Percentiles rank a stretch among this genome's conserved stretches.
phyloP scores from a whole-genome alignment of 2,797 vertebrate genomes.

The Siniperca undulata region DNA sequence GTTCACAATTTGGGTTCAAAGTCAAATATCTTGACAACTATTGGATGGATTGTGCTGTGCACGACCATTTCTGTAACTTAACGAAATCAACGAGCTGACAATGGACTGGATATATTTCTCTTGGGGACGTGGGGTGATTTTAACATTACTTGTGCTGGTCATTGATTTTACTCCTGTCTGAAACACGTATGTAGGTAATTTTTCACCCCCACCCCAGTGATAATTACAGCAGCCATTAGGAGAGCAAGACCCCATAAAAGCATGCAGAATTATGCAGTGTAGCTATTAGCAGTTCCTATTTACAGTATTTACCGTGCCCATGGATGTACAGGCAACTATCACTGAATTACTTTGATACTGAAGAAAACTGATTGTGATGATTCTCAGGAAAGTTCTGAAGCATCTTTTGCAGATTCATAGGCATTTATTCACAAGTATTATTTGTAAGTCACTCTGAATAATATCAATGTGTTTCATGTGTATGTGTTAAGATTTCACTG shows the following conservation, averaged over 20 bases:
- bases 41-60: too few relatives aligned
- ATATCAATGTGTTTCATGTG: slow-evolving; percentile 8
- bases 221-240: neutral
- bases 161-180: too few relatives aligned
- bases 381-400: neutral
- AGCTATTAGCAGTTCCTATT: neutral
- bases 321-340: neutral
- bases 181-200: neutral
- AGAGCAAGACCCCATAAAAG: neutral
- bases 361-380: neutral
- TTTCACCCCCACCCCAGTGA: too few relatives aligned
- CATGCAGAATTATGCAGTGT: neutral
- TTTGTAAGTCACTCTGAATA: neutral
- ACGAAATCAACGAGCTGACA: too few relatives aligned
- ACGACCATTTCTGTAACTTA: too few relatives aligned
- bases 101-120: neutral
- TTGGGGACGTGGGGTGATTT: neutral
- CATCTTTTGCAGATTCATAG: neutral
- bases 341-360: neutral
- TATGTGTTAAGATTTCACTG: neutral
- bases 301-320: neutral
- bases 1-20: too few relatives aligned
- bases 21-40: too few relatives aligned
- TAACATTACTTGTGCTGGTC: too few relatives aligned
- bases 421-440: neutral